Conservation (phyloP, 2,888 invertebrate genomes). For the Bellardia bayeri region DNA sequence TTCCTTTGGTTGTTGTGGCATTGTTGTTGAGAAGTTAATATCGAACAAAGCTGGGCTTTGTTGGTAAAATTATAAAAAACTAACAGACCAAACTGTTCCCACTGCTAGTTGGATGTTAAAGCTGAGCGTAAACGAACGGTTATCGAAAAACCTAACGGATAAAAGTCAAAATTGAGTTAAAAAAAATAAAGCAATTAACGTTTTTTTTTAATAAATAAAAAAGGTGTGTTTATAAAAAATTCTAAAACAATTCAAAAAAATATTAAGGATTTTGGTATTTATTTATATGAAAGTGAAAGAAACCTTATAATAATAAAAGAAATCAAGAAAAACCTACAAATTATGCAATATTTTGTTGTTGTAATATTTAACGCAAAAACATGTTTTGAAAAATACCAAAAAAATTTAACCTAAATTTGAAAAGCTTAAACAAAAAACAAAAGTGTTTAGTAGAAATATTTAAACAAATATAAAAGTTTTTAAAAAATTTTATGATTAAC, state of each 20-base stretch:
- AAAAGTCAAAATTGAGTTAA: constrained; percentile 8
- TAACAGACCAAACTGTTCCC: constrained; percentile 79
- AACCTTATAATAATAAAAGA: background rate
- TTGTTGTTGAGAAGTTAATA: too few relatives aligned
- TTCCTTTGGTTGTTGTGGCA: too few relatives aligned
- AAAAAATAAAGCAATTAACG: constrained; percentile 1
- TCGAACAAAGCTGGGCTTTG: constrained; percentile 80
- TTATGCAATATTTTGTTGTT: constrained; percentile 57
- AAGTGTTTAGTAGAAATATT: background rate
- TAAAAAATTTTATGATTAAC: background rate
- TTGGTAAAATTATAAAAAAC: constrained; percentile 81
- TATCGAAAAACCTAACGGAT: constrained; percentile 51
- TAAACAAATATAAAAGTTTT: background rate
- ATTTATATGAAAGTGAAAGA: background rate
- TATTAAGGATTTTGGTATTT: background rate
- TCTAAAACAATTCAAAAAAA: background rate
- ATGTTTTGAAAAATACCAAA: constrained; percentile 41
- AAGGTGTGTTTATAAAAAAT: constrained; percentile 37
- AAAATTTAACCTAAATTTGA: constrained; percentile 52
- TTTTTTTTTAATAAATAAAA: background rate
- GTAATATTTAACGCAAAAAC: constrained; percentile 51
- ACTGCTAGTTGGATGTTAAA: constrained; percentile 77
- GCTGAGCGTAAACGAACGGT: constrained; percentile 59
- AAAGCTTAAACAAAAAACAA: too few relatives aligned
- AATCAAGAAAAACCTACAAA: constrained; percentile 9